These are phyloP conservation scores for Amorpha juglandis DNA, from an alignment of 2,888 invertebrate genomes.

Conservation along the genomic window DNA sequence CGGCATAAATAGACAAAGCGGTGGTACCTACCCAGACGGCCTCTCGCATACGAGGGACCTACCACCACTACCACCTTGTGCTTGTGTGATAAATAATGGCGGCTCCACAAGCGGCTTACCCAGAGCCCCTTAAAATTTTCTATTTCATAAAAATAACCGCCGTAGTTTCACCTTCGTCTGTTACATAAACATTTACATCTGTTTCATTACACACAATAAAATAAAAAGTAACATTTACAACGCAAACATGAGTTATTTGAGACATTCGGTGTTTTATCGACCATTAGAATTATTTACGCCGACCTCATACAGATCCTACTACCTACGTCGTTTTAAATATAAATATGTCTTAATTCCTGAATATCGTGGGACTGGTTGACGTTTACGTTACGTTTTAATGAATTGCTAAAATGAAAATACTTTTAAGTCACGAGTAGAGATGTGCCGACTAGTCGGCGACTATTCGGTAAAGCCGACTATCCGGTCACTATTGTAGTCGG, in stretches of 20 bases:
- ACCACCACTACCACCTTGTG: too few relatives aligned
- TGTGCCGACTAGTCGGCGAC: too few relatives aligned
- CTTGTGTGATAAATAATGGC: too few relatives aligned
- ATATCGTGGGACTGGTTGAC: neutral
- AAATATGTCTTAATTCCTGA: neutral
- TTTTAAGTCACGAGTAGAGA: too few relatives aligned
- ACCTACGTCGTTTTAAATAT: slow-evolving; percentile 12
- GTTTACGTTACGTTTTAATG: neutral
- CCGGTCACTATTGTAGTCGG: too few relatives aligned
- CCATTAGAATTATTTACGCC: slow-evolving; percentile 37
- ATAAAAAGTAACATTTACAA: slow-evolving; percentile 24
- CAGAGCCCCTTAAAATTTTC: neutral
- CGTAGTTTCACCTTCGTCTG: slow-evolving; percentile 8
- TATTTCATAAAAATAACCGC: neutral
- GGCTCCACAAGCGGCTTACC: neutral
- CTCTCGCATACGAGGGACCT: too few relatives aligned
- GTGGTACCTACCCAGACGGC: too few relatives aligned
- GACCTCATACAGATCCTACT: slow-evolving; percentile 22
- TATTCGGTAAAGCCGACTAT: too few relatives aligned
- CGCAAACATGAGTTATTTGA: slow-evolving; percentile 23
- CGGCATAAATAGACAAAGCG: too few relatives aligned
- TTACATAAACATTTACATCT: slow-evolving; percentile 19
- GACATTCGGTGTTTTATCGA: slow-evolving; percentile 30
- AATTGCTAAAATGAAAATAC: neutral
- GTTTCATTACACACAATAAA: slow-evolving; percentile 22